Percentiles rank a stretch among this genome's conserved stretches.
Evolutionary conservation across 2,797 vertebrate genomes (phyloP).

Genomic region (Psittacula echo): DNA sequence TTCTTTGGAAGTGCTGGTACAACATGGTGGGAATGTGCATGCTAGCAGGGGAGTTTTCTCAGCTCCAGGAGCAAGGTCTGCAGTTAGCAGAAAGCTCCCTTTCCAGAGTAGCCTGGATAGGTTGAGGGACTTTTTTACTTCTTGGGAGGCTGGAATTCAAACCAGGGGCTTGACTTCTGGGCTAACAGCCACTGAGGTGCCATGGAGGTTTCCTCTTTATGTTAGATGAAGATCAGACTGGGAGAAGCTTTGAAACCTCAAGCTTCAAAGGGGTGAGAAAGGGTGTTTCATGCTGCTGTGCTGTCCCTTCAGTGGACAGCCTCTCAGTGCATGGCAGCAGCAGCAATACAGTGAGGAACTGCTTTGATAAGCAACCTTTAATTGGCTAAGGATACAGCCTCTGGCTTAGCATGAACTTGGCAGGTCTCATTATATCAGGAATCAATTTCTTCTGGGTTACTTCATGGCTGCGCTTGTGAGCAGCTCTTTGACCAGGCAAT

Average conservation of each 20-base stretch:
- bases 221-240: neutral
- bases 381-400: neutral
- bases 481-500: neutral
- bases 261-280: neutral
- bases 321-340: neutral
- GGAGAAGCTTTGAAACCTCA: neutral
- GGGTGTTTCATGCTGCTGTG: neutral
- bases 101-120: neutral
- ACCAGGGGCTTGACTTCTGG: neutral
- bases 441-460: neutral
- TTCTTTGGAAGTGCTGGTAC: neutral
- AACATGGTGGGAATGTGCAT: neutral
- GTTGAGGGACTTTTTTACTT: neutral
- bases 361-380: neutral
- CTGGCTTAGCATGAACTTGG: neutral
- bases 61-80: neutral
- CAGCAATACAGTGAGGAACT: neutral
- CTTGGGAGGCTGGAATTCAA: neutral
- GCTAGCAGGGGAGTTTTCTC: neutral
- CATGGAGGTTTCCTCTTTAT: neutral
- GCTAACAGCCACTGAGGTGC: neutral
- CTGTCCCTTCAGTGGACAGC: neutral
- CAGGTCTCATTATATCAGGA: neutral
- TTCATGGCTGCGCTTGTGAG: neutral
- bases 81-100: neutral